phyloP scores from a whole-genome alignment of 1,140 invertebrate genomes.

The Battus philenor region DNA sequence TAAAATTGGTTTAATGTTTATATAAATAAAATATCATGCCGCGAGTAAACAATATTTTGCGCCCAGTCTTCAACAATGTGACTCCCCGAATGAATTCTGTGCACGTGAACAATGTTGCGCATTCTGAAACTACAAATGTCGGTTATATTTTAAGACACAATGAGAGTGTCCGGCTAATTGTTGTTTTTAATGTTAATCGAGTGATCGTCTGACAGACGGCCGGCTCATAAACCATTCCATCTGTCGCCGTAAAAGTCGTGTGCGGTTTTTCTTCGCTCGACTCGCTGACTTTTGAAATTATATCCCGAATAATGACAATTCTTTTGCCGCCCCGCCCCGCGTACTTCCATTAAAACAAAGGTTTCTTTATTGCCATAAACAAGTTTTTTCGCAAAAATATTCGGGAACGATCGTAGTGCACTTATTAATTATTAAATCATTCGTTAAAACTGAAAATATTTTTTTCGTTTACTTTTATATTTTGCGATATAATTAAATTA shows the following conservation, averaged over 20 bases:
- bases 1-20: neutral
- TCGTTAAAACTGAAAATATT: too few relatives aligned
- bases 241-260: conserved; percentile 65
- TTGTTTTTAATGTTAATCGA: conserved; percentile 49
- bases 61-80: neutral
- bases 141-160: conserved; percentile 19
- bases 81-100: neutral
- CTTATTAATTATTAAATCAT: too few relatives aligned
- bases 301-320: conserved; percentile 57
- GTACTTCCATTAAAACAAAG: conserved; percentile 16
- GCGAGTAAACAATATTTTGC: neutral
- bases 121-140: conserved; percentile 10
- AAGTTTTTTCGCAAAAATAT: too few relatives aligned
- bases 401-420: too few relatives aligned
- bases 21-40: neutral
- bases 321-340: conserved; percentile 22
- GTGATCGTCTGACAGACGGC: conserved; percentile 40
- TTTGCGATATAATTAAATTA: too few relatives aligned
- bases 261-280: conserved; percentile 63
- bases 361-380: neutral
- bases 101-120: neutral
- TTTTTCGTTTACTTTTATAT: too few relatives aligned
- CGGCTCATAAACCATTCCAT: conserved; percentile 43
- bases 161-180: conserved; percentile 44
- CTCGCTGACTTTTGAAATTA: conserved; percentile 44